Conservation (phyloP, 2,113 vertebrate genomes). For the Chionomys nivalis region DNA sequence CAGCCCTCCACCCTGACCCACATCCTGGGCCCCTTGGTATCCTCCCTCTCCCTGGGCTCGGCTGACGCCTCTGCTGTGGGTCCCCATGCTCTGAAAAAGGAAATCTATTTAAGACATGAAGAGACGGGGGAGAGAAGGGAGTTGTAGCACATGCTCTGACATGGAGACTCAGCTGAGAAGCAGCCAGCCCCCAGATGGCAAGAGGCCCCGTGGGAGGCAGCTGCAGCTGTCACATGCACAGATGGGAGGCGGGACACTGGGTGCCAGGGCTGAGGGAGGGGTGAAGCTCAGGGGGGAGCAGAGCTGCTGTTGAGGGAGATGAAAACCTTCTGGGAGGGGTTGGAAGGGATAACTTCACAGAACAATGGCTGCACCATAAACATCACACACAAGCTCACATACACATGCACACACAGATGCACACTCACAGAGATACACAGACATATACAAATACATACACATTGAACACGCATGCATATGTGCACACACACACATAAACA, state of each 20-base stretch:
- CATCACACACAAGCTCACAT: not conserved
- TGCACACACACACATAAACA: not conserved
- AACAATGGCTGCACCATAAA: not conserved
- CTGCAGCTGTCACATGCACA: not conserved
- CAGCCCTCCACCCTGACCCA: not conserved
- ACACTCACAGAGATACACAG: too few species aligned
- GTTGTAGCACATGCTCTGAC: not conserved
- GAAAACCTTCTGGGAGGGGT: not conserved
- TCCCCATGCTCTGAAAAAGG: not conserved
- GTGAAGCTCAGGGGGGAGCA: not conserved
- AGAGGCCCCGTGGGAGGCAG: not conserved
- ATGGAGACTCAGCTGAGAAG: not conserved
- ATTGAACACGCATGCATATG: not conserved
- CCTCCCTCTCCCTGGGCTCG: not conserved
- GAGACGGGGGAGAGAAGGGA: not conserved
- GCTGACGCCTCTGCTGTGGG: not conserved
- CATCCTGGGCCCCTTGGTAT: not conserved
- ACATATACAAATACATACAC: not conserved
- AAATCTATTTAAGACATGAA: constrained; percentile 16
- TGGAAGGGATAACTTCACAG: not conserved
- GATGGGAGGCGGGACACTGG: constrained; percentile 3
- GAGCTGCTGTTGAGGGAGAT: not conserved
- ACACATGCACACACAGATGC: not conserved
- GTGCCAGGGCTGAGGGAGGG: not conserved
- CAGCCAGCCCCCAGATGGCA: not conserved